Conservation (phyloP, 2,888 invertebrate species). For the Nomada ferruginata region DNA sequence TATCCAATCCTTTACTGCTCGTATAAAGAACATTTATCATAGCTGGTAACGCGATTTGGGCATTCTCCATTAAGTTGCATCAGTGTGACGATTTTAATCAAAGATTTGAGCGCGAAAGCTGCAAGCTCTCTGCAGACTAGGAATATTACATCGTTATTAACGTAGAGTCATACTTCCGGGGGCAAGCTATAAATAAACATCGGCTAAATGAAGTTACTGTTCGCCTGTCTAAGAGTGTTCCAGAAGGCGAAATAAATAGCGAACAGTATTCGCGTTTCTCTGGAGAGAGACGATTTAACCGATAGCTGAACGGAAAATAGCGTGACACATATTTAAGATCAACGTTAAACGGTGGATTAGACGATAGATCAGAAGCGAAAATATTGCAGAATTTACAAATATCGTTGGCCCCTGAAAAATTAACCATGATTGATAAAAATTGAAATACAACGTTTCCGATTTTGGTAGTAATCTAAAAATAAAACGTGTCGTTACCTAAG, state of each 20-base stretch:
- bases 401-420: neutral
- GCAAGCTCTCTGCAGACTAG: neutral
- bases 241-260: conserved; percentile 10
- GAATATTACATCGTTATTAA: conserved; percentile 30
- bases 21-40: too few species aligned
- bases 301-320: neutral
- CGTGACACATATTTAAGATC: neutral
- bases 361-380: neutral
- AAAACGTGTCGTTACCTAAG: conserved; percentile 59
- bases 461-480: conserved; percentile 55
- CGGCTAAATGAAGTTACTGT: conserved; percentile 23
- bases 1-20: too few species aligned
- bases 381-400: neutral
- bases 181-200: conserved; percentile 32
- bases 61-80: neutral
- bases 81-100: neutral
- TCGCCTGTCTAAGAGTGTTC: conserved; percentile 6
- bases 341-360: neutral
- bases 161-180: conserved; percentile 19
- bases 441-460: neutral
- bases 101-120: neutral
- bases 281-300: neutral
- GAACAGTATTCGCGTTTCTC: neutral
- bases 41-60: too few species aligned
- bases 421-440: neutral